Conservation (phyloP, 2,888 invertebrate genomes). For the Polydrusus tereticollis region DNA sequence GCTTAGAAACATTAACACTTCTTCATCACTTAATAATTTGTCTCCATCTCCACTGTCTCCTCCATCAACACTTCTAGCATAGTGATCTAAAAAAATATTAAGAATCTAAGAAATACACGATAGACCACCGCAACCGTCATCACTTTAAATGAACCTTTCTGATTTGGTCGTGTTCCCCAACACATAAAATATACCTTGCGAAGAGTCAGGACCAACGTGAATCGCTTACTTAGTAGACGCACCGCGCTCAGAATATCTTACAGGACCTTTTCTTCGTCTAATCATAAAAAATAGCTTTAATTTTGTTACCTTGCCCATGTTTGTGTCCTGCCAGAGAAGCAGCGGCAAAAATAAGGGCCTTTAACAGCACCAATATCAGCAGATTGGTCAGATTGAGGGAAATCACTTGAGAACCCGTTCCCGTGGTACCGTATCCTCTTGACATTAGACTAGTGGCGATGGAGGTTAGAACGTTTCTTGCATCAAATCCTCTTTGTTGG, state of each 20-base stretch:
- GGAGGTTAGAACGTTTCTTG: slow-evolving; percentile 61
- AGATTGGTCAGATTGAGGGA: slow-evolving; percentile 88
- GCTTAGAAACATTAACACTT: slow-evolving; percentile 78
- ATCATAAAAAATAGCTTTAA: not conserved
- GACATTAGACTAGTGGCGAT: slow-evolving; percentile 63
- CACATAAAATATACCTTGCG: no score
- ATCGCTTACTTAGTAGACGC: no score
- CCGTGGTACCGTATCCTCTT: slow-evolving; percentile 58
- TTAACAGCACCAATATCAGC: slow-evolving; percentile 82
- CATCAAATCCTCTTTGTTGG: slow-evolving; percentile 60
- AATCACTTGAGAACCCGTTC: slow-evolving; percentile 70
- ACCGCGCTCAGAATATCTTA: no score
- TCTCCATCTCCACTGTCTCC: slow-evolving; percentile 62
- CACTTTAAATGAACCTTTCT: no score
- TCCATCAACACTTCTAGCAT: slow-evolving; percentile 74
- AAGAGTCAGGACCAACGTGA: no score
- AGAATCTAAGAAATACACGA: no score
- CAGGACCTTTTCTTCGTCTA: no score
- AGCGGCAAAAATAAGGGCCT: slow-evolving; percentile 85
- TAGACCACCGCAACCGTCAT: no score
- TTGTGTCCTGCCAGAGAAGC: slow-evolving; percentile 74
- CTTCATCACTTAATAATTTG: slow-evolving; percentile 74
- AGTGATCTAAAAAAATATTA: slow-evolving; percentile 56
- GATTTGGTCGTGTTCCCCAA: no score
- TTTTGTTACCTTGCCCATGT: slow-evolving; percentile 18